A percentile compares a stretch with the other conserved stretches of the same genome.
These are phyloP conservation scores for Recurvirostra avosetta DNA, from an alignment of 2,113 vertebrate species.

Conservation along the genomic window DNA sequence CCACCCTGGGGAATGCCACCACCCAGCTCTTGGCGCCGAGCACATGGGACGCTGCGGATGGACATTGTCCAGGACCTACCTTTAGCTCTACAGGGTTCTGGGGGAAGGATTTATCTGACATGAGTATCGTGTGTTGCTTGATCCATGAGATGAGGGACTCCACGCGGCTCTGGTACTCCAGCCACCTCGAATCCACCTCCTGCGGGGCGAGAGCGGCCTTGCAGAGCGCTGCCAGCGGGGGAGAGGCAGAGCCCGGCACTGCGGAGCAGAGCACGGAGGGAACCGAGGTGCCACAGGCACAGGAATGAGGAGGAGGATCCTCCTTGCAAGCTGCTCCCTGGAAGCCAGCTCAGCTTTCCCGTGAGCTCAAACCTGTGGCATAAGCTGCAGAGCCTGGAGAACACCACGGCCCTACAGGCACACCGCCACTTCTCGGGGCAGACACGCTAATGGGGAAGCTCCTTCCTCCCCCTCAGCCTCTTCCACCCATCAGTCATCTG, in stretches of 20 bases:
- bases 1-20: neutral
- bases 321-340: neutral
- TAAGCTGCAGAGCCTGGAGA: neutral
- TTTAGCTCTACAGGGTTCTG: conserved; percentile 98
- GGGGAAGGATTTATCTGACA: conserved; percentile 95
- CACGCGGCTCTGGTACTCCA: conserved; percentile 90
- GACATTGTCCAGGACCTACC: conserved; percentile 61
- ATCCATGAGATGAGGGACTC: conserved; percentile 94
- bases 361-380: neutral
- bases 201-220: neutral
- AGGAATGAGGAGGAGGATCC: neutral
- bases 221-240: neutral
- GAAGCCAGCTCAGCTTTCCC: neutral
- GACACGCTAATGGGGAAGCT: accelerated
- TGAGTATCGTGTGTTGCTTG: conserved; percentile 89
- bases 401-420: accelerated
- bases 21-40: accelerated
- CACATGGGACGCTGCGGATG: accelerated
- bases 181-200: conserved; percentile 94
- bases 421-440: neutral
- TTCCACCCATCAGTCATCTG: neutral
- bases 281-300: neutral
- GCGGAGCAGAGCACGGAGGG: neutral
- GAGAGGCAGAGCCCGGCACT: neutral
- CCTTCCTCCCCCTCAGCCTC: neutral